Percentiles rank a stretch among this genome's conserved stretches.
Conservation (phyloP, 2,888 invertebrate genomes). For the Pyrochroa serraticornis region DNA sequence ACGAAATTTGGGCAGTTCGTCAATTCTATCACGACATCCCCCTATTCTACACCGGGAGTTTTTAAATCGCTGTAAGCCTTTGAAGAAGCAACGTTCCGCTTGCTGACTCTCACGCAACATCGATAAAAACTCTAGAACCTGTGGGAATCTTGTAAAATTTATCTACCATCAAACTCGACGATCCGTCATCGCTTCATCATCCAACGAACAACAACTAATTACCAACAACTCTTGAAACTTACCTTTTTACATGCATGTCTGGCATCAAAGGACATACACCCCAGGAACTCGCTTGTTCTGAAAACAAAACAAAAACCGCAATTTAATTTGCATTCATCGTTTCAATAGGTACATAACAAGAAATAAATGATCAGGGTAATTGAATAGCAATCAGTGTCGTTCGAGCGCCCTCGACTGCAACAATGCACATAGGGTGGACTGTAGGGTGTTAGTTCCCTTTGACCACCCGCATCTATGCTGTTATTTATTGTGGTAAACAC, state of each 20-base stretch:
- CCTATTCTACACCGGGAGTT: no score
- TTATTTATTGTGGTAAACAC: slow-evolving; percentile 1
- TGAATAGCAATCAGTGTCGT: slow-evolving; percentile 1
- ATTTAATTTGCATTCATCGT: not conserved
- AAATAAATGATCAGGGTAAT: slow-evolving; percentile 9
- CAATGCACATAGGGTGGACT: slow-evolving; percentile 21
- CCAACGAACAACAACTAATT: no score
- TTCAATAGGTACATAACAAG: slow-evolving; percentile 4
- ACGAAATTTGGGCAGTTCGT: no score
- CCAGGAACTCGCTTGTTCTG: slow-evolving; percentile 93
- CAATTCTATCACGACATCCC: no score
- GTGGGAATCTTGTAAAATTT: no score
- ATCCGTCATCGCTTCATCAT: no score
- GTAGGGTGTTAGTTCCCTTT: not conserved
- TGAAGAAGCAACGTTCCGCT: no score
- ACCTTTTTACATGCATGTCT: slow-evolving; percentile 79
- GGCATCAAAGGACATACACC: slow-evolving; percentile 91
- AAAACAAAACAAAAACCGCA: slow-evolving; percentile 61
- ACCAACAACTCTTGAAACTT: slow-evolving; percentile 46
- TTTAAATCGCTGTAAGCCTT: no score
- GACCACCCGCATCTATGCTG: slow-evolving; percentile 23
- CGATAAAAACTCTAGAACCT: no score
- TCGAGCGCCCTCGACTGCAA: slow-evolving; percentile 13
- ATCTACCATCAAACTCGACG: no score
- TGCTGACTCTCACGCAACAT: no score